phyloP scores from a whole-genome alignment of 2,113 vertebrate species.

The Sapajus apella region DNA sequence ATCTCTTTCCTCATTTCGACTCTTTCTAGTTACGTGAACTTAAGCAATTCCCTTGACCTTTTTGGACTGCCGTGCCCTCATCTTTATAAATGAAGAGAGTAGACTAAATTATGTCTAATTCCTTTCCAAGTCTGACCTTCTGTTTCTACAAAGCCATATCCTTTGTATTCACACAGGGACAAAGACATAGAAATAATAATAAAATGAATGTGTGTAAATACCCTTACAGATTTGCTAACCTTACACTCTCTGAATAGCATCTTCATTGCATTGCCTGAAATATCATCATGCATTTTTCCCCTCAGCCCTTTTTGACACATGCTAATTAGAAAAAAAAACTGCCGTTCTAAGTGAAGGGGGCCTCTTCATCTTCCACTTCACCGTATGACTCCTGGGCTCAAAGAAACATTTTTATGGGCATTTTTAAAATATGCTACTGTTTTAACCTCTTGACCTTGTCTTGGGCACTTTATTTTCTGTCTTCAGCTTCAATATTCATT shows the following conservation, averaged over 20 bases:
- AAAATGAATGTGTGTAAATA: conserved; percentile 34
- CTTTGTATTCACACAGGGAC: conserved; percentile 12
- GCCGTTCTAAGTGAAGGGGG: conserved; percentile 1
- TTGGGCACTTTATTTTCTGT: conserved; percentile 61
- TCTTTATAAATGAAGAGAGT: conserved; percentile 64
- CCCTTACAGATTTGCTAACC: conserved; percentile 53
- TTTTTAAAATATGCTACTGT: conserved; percentile 50
- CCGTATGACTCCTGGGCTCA: conserved; percentile 24
- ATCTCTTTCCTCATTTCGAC: neutral
- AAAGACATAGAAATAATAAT: conserved; percentile 37
- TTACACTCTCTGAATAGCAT: conserved; percentile 17
- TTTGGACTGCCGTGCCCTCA: neutral
- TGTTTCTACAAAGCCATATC: neutral
- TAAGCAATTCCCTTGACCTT: neutral
- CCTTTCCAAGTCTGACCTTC: conserved; percentile 48
- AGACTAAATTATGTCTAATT: conserved; percentile 50
- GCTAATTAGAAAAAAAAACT: conserved; percentile 64
- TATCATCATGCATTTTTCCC: conserved; percentile 17
- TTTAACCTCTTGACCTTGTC: conserved; percentile 58
- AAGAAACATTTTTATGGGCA: conserved; percentile 25
- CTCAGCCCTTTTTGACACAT: conserved; percentile 33
- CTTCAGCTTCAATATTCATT: conserved; percentile 62
- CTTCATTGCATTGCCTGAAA: conserved; percentile 46
- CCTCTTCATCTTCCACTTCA: conserved; percentile 39
- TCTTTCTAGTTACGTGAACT: neutral